A percentile compares a stretch with the other conserved stretches of the same genome.
Conservation (phyloP, 1,140 invertebrate genomes). For the Saccostrea cuccullata region DNA sequence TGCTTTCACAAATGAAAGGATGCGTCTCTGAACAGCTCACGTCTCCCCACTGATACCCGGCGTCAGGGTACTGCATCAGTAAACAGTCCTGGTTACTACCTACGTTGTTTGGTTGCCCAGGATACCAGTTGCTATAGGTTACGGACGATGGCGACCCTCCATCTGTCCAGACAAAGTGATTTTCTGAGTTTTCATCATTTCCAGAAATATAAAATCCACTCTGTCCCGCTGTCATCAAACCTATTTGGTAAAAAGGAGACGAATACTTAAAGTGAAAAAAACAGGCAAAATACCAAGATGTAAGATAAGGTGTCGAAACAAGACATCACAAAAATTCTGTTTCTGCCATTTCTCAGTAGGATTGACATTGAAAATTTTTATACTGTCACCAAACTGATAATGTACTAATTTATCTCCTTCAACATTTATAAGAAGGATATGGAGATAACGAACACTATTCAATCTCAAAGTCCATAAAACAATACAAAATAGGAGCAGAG, state of each 20-base stretch:
- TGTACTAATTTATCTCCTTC: too few relatives aligned
- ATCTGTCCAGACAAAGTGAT: slow-evolving; percentile 60
- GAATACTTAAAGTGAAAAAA: too few relatives aligned
- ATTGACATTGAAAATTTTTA: too few relatives aligned
- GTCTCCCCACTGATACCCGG: slow-evolving; percentile 67
- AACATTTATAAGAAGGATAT: too few relatives aligned
- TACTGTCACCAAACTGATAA: too few relatives aligned
- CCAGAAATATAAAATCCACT: slow-evolving; percentile 64
- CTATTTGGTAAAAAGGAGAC: slow-evolving; percentile 49
- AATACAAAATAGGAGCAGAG: too few relatives aligned
- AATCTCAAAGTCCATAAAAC: too few relatives aligned
- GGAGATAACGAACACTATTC: too few relatives aligned
- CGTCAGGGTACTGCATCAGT: slow-evolving; percentile 62
- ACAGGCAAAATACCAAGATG: too few relatives aligned
- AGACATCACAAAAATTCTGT: too few relatives aligned
- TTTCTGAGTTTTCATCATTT: slow-evolving; percentile 60
- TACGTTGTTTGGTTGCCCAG: slow-evolving; percentile 68
- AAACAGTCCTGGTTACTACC: slow-evolving; percentile 64
- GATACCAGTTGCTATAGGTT: slow-evolving; percentile 65
- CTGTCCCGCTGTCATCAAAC: slow-evolving; percentile 52
- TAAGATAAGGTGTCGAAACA: too few relatives aligned
- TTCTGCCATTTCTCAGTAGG: too few relatives aligned
- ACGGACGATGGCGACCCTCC: slow-evolving; percentile 53
- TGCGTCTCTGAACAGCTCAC: slow-evolving; percentile 61
- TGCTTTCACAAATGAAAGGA: slow-evolving; percentile 67